Base-by-base conservation (phyloP, 2,797 vertebrate genomes). In the Phrynocephalus vlangalii region DNA sequence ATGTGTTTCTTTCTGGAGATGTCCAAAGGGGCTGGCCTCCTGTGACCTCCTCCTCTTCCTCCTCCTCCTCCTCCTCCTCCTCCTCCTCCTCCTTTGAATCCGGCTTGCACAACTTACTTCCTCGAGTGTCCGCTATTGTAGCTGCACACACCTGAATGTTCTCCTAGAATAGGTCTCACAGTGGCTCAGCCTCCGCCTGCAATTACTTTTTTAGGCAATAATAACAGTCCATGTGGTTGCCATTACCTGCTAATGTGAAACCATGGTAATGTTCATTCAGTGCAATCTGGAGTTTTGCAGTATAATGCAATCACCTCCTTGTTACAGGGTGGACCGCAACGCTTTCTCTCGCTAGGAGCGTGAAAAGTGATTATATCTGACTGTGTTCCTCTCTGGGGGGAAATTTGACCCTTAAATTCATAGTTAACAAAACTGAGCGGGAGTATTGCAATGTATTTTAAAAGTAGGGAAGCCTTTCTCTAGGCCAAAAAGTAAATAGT, bases 401-500 rank as follows among this genome's bases (percentile, higher is more conserved):
- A 80, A 89, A 87, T 85, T 68, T 77, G 79, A 90, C 85, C 81
- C 1, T 50, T 77, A 30, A 70, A 83, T 52, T 67, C 67, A 16
- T 52, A 79, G 81, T 50, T 60, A 75, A 0, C n/a, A 77, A 89
- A 44, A 82, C 66, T n/a, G 83, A 89, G 20, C 15, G 70, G 86
- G 50, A 71, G 30, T 22, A 70, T 60, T 6, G 18, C 5, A 44
- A 44, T 44, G 38, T 3, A 44, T 44, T 44, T 44, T 44, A 44
- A 3, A 44, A 44, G 38, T 44, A 3, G 38, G 38, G 38, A 44
- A 44, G 38, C 38, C 38, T 44, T 3, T 44, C 38, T 44, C 38
- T 44, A 44, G 3, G 38, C 38, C 38, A 44, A 44, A 44, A 44
- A 44, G 38, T 44, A 44, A 44, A 44, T 3, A 44, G 3, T 44